These are phyloP conservation scores for Lepeophtheirus salmonis DNA, from an alignment of 1,140 invertebrate species.

Conservation along the genomic window DNA sequence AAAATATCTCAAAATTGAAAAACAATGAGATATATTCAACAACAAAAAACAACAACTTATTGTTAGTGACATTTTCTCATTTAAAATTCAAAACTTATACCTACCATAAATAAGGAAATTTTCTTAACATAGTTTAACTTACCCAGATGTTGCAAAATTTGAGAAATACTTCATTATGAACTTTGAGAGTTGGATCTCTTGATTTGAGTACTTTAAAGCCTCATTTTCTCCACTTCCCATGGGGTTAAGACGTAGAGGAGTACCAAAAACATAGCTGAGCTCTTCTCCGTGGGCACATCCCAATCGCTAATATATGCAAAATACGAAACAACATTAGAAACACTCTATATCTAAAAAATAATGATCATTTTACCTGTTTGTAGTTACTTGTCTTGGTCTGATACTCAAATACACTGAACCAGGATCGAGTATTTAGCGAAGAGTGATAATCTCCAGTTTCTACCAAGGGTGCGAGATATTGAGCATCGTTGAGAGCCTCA, in stretches of 20 bases:
- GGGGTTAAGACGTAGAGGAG: slow-evolving; percentile 28
- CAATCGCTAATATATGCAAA: slow-evolving; percentile 21
- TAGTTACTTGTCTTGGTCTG: slow-evolving; percentile 77
- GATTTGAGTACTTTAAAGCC: slow-evolving; percentile 68
- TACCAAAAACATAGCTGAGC: slow-evolving; percentile 39
- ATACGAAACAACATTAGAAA: background rate
- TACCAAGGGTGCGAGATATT: slow-evolving; percentile 70
- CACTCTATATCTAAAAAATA: background rate
- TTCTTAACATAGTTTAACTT: too few relatives aligned
- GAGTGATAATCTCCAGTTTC: slow-evolving; percentile 81
- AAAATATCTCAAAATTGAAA: too few relatives aligned
- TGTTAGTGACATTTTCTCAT: too few relatives aligned
- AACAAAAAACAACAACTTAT: too few relatives aligned
- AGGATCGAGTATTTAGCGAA: slow-evolving; percentile 40
- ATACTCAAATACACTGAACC: slow-evolving; percentile 80
- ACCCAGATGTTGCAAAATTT: slow-evolving; percentile 97
- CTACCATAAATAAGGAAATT: too few relatives aligned
- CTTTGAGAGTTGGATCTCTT: slow-evolving; percentile 69
- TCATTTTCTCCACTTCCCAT: too few relatives aligned
- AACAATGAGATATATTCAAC: too few relatives aligned
- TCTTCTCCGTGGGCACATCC: slow-evolving; percentile 39
- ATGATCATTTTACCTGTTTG: slow-evolving; percentile 45
- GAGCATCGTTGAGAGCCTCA: slow-evolving; percentile 74
- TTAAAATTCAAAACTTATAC: too few relatives aligned
- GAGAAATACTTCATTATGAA: slow-evolving; percentile 81